Evolutionary conservation across 2,888 invertebrate species (phyloP).

Genomic region (Griposia aprilina): DNA sequence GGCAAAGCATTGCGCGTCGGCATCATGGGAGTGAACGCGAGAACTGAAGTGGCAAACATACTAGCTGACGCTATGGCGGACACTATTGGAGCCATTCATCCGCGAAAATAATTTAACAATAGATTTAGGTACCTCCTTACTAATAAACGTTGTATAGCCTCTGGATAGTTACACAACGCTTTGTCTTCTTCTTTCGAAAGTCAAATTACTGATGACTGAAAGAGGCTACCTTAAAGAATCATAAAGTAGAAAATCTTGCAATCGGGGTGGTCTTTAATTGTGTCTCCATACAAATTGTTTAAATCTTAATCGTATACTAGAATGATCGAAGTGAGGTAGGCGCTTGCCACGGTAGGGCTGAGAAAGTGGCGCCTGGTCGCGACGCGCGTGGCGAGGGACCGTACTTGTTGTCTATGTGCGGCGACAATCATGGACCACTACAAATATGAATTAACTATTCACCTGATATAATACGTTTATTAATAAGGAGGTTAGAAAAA

Average conservation of each 20-base stretch:
- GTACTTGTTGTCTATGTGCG: background rate
- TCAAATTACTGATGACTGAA: no score
- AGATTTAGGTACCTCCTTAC: no score
- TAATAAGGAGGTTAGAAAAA: no score
- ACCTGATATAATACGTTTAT: no score
- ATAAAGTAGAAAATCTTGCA: slow-evolving; percentile 59
- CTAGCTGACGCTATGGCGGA: slow-evolving; percentile 79
- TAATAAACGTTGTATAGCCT: no score
- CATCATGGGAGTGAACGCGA: slow-evolving; percentile 93
- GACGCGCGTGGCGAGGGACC: no score
- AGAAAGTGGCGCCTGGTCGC: slow-evolving; percentile 37
- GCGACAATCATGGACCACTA: no score
- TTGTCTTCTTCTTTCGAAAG: no score
- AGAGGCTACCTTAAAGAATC: slow-evolving; percentile 62
- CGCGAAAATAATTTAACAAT: background rate
- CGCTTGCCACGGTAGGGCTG: slow-evolving; percentile 45
- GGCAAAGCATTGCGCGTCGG: slow-evolving; percentile 96
- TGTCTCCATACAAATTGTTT: slow-evolving; percentile 50
- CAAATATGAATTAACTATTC: no score
- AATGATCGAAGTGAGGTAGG: slow-evolving; percentile 67
- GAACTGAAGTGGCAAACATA: slow-evolving; percentile 75
- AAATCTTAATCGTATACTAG: slow-evolving; percentile 67
- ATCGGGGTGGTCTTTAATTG: slow-evolving; percentile 34
- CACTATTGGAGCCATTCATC: slow-evolving; percentile 72
- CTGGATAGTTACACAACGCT: no score